Base-by-base conservation (phyloP, 1,140 invertebrate species). In the Scaptomyza montana region DNA sequence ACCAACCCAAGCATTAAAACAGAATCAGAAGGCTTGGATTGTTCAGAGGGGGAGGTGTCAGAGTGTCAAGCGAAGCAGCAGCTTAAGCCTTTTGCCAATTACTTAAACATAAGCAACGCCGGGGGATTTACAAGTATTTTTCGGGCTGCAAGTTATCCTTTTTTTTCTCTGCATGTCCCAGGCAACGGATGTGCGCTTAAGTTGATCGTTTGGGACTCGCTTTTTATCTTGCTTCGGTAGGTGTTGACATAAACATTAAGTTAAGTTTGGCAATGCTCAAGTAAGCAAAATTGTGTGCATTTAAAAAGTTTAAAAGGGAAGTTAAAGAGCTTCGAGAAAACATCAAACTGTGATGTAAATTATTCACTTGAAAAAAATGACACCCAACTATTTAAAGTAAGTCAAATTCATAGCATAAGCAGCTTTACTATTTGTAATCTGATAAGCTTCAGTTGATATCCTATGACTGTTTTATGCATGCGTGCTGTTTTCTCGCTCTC, bases 41-140 rank as follows among this genome's bases (percentile, higher is more conserved):
- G 13, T 45, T 6, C 30, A 5, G 6, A 25, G 21, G 21, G 16
- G 19, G 19, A 19, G 16, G 33, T 49, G 43, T 21, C 16, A 25
- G 49, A 50, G 50, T 61, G 50, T 43, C 53, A 30, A 50, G 25
- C 16, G 16, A 16, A 16, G 56, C 33, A 74, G 69, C 59, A 61
- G 81, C 67, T 77, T 69, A 86, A 86, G 78, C 84, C 78, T 75
- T 86, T 89, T 74, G 63, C 84, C 82, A 86, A 86, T 86, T 86
- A 87, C 82, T 86, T 86, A 82, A 86, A 82, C 82, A 86, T 89
- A 86, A 86, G 82, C 72, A 77, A 78, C 72, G 76, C 59, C 61
- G 5, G 55, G 78, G 82, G 82, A 87, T 71, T 80, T 86, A 74
- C 73, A 85, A 85, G 80, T 85, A 64, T 85, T 85, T 72, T 80